Base-by-base conservation (phyloP, 2,797 vertebrate species). In the Platalea minor region DNA sequence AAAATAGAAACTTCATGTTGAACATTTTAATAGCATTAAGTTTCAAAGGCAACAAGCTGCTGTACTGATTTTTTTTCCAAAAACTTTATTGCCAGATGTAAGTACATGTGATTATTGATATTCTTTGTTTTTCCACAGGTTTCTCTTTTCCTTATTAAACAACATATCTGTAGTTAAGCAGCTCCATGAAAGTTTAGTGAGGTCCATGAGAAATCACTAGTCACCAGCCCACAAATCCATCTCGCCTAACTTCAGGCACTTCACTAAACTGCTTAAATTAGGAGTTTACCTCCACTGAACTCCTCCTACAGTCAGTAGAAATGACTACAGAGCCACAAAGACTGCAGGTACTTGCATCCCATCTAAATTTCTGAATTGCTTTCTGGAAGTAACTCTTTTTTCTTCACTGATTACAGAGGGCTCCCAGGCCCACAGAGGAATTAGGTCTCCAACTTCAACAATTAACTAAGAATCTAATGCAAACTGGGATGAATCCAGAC, bases 11-110 rank as follows among this genome's bases (percentile, higher is more conserved):
- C 93, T 98, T 95, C 92, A 97, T 81, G 79, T 90, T 97, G 95
- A 96, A 97, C 94, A 93, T 95, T 98, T 97, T 97, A 98, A 97
- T 97, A 97, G 97, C 94, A 95, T 97, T 96, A 95, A 69, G n/a
- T 97, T 98, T 98, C 96, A 97, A 97, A 97, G 91, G 96, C 96
- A 97, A 97, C 85, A 97, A 86, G 93, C 95, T 97, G 95, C 95
- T 97, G 91, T 93, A 88, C 75, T 85, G 53, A 20, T 46, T 95
- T 97, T 93, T 97, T 96, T 76, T 70, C 90, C 59, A 67, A 97
- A 96, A 85, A 85, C 57, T 93, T 91, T 94, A 95, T 89, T 96
- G 88, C 96, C 97, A 97, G 95, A 98, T 97, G 96, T 94, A 97
- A 95, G 95, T 94, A 94, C 25, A 90, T 96, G 93, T 84, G 95